A percentile compares a stretch with the other conserved stretches of the same genome.
These are phyloP conservation scores for Microcebus jonahi DNA, from an alignment of 2,113 vertebrate genomes.

Conservation along the genomic window DNA sequence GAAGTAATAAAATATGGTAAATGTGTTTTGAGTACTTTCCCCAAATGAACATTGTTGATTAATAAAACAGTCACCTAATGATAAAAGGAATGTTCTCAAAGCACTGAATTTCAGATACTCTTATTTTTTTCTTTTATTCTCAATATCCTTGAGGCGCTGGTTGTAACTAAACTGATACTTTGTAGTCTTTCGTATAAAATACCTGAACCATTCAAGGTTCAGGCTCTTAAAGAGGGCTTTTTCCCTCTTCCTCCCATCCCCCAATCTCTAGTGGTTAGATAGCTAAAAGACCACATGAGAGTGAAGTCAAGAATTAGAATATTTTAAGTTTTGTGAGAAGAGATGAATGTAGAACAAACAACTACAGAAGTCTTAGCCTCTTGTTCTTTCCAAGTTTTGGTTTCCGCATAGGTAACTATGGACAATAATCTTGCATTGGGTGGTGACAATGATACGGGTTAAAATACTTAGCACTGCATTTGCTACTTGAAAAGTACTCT, in stretches of 20 bases:
- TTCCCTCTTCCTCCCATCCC: neutral
- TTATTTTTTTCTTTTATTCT: neutral
- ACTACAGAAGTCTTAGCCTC: neutral
- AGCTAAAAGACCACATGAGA: neutral
- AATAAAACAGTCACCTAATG: constrained; percentile 11
- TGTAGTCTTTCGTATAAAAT: neutral
- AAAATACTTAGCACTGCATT: neutral
- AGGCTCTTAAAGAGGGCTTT: neutral
- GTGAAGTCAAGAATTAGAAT: neutral
- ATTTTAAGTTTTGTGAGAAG: neutral
- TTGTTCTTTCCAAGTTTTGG: neutral
- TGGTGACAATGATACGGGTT: neutral
- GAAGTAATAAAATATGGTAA: constrained; percentile 18
- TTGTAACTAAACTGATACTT: neutral
- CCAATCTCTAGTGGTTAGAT: neutral
- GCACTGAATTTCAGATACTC: neutral
- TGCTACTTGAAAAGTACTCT: neutral
- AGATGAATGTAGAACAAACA: neutral
- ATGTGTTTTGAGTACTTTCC: constrained; percentile 11
- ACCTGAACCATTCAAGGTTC: neutral
- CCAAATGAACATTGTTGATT: constrained; percentile 30
- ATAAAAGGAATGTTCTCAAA: constrained; percentile 24
- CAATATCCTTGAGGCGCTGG: neutral
- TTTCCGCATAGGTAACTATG: neutral
- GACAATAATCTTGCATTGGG: neutral